Conservation (phyloP, 1,140 invertebrate genomes). For the Drosophila athabasca region DNA sequence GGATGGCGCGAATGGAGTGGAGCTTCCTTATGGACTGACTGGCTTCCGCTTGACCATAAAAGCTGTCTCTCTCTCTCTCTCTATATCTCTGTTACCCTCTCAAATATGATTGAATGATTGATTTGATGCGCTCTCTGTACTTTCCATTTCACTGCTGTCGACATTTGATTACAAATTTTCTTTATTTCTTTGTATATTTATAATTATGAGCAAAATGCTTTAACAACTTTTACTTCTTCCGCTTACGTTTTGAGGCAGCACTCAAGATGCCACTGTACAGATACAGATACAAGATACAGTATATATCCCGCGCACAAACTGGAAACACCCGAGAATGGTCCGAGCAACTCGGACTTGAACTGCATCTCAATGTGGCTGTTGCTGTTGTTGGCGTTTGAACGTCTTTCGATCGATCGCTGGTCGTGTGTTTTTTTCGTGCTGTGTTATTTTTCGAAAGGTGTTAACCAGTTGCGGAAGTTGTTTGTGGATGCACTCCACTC, state of each 20-base stretch:
- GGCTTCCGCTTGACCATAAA: constrained; percentile 50
- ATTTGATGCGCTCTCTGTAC: constrained; percentile 41
- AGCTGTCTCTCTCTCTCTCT: constrained; percentile 2
- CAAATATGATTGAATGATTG: constrained; percentile 17
- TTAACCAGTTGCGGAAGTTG: constrained; percentile 67
- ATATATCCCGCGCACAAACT: constrained; percentile 5
- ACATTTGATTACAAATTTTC: neutral
- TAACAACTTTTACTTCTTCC: constrained; percentile 69
- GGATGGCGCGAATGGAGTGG: neutral
- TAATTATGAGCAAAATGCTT: constrained; percentile 53
- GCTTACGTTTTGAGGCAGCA: constrained; percentile 26
- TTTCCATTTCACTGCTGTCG: constrained; percentile 61
- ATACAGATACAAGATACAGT: neutral
- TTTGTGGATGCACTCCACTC: constrained; percentile 36
- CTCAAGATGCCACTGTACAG: constrained; percentile 37
- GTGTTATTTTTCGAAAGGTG: constrained; percentile 52
- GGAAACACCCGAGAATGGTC: constrained; percentile 50
- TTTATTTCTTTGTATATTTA: constrained; percentile 17
- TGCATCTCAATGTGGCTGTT: constrained; percentile 26
- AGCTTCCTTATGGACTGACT: constrained; percentile 53
- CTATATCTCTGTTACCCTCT: neutral
- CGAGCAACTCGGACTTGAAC: constrained; percentile 12
- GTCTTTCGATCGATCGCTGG: neutral
- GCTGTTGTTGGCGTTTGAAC: neutral
- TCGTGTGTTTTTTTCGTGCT: constrained; percentile 18